phyloP scores from a whole-genome alignment of 2,888 invertebrate species.

The Taphrorychus bicolor region DNA sequence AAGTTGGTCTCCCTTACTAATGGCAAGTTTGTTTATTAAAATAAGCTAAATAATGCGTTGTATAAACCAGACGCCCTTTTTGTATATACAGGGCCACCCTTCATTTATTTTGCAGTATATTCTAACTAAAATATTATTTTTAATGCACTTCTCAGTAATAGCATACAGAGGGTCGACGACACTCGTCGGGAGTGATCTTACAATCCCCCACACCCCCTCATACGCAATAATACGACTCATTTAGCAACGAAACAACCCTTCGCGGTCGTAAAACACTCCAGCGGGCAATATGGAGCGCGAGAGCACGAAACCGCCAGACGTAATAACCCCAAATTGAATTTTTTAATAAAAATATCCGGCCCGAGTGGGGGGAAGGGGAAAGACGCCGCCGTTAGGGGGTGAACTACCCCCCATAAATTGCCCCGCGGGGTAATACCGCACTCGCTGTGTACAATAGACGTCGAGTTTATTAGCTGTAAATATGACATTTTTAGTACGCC shows the following conservation, averaged over 20 bases:
- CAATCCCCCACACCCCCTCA: too few relatives aligned
- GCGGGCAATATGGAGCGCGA: not conserved
- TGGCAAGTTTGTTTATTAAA: too few relatives aligned
- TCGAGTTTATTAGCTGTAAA: conserved; percentile 12
- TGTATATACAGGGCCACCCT: too few relatives aligned
- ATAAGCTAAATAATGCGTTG: too few relatives aligned
- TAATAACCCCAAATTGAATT: conserved; percentile 21
- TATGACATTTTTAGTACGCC: conserved; percentile 7
- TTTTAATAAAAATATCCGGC: conserved; percentile 31
- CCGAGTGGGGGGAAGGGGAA: not conserved
- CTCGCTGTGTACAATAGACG: conserved; percentile 8
- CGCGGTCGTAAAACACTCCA: conserved; percentile 1
- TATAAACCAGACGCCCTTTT: too few relatives aligned
- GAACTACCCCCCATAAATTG: not conserved
- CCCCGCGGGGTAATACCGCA: not conserved
- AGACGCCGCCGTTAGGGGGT: too few relatives aligned
- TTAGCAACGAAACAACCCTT: conserved; percentile 9
- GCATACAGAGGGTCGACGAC: too few relatives aligned
- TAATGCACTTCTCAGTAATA: too few relatives aligned
- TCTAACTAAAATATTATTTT: too few relatives aligned
- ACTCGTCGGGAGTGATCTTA: too few relatives aligned
- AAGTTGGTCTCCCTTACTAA: too few relatives aligned
- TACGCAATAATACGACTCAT: conserved; percentile 3
- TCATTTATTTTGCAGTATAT: too few relatives aligned
- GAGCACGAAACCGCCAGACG: conserved; percentile 7